Evolutionary conservation across 2,797 vertebrate species (phyloP), one percentile per base, ranked within the genome.

Genomic region (Notoglanidium macrostoma): DNA sequence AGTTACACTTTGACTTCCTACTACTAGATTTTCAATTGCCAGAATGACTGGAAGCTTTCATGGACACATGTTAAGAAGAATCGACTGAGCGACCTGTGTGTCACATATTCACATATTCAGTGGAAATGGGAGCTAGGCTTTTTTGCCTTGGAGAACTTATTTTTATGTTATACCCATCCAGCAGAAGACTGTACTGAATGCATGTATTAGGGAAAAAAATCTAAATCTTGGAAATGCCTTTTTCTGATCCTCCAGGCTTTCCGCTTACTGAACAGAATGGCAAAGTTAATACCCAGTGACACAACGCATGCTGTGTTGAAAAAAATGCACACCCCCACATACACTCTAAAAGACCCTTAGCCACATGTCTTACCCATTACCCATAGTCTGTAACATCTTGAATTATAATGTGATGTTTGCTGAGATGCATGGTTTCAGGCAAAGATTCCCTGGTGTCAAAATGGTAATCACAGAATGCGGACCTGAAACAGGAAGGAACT

Each of bases 201-300:
- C 29, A 85, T 40, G 84, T 46, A 85, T 67, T 72, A 82, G 29
- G n/a, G 59, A 32, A 21, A 61, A 29, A 70, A 35, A 40, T 55
- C 29, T 46, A 67, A 85, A 85, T 82, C 77, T 74, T 85, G 78
- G 59, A 88, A 85, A 88, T 82, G 78, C 70, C 54, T 73, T 88
- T 85, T 88, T 81, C 78, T 82, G 78, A 76, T 85, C 78, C 68
- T 85, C 78, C 70, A 67, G 87, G 84, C 87, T 88, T 82, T 83
- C 32, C 29, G 35, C 78, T 85, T 73, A 55, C 77, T 88, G 84
- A 88, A 68, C 84, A 88, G 78, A 88, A 83, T 83, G 87, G 84
- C 49, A 82, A 88, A 85, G 68, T 85, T 85, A 85, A 85, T 88
- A 82, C 84, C 86, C 86, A 86, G 63, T 85, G 87, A 85, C 82